Base-by-base conservation (phyloP, 2,113 vertebrate genomes). In the Myodes glareolus region DNA sequence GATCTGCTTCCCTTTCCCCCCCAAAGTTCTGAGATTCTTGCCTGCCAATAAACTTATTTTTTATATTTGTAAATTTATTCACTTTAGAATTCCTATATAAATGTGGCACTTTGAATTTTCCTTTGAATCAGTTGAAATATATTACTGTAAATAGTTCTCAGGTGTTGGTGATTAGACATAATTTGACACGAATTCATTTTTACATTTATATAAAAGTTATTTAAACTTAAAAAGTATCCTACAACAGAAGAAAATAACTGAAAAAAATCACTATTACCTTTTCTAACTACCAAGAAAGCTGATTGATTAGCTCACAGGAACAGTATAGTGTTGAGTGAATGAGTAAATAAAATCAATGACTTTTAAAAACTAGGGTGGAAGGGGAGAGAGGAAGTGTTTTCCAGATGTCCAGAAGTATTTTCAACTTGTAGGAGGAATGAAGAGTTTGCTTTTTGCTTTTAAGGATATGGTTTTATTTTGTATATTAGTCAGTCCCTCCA, bases 21-120 rank as follows among this genome's bases (percentile, higher is more conserved):
- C 7, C 17, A 8, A 72, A 17, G 36, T 72, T 6, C 36, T 72
- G 70, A 7, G 70, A n/a, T 72, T 21, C 7, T n/a, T 8, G 17
- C 17, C 70, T 6, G 2, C 16, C n/a, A 17, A n/a, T 39, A 72
- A 67, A 33, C 67, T 68, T 11, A 6, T 33, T 33, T 68, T 68
- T 36, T 72, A 72, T 65, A 72, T 90, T 85, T 75, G 76, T 88
- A 94, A 89, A 95, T 82, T 81, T 76, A 67, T 76, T 84, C 63
- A 63, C 75, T 73, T 94, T 45, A 42, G 77, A 95, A 94, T 94
- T 92, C 78, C 52, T 82, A 50, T 47, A 29, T 81, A 90, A 58
- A 50, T 58, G 16, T 47, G 36, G 10, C 61, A 73, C 42, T 89
- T 77, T 42, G 67, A 81, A 68, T 89, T 91, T 96, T 72, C 19